Conservation (phyloP, 2,113 vertebrate genomes). For the Tringa solitaria region DNA sequence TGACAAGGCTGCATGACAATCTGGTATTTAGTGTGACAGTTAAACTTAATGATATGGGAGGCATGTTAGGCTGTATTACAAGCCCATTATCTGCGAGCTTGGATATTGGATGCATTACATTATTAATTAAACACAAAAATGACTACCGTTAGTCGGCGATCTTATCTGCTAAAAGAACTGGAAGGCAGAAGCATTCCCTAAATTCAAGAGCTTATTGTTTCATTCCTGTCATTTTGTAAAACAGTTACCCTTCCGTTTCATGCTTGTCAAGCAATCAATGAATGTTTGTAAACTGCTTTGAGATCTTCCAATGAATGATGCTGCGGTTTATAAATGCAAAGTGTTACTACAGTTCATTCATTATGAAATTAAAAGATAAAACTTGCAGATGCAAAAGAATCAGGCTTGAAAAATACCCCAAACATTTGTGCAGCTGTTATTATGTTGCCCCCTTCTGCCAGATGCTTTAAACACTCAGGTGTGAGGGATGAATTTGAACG, state of each 20-base stretch:
- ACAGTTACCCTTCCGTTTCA: conserved; percentile 6
- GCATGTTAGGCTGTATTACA: not conserved
- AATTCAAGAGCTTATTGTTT: not conserved
- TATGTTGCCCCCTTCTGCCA: conserved; percentile 10
- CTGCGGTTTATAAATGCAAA: not conserved
- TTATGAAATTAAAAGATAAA: not conserved
- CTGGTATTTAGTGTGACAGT: conserved; percentile 18
- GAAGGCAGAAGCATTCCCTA: not conserved
- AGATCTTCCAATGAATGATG: not conserved
- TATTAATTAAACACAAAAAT: conserved; percentile 20
- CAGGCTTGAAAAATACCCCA: not conserved
- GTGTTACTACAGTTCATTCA: not conserved
- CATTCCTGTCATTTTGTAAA: not conserved
- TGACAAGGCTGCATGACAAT: not conserved
- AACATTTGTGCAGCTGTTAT: not conserved
- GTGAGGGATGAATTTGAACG: not conserved
- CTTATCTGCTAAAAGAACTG: not conserved
- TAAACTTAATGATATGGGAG: not conserved
- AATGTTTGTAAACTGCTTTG: conserved; percentile 6
- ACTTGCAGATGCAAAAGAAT: not conserved
- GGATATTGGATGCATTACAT: not conserved
- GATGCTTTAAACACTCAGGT: not conserved
- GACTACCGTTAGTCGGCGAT: not conserved
- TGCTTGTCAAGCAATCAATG: conserved; percentile 34
- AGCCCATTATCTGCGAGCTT: conserved; percentile 10